These are phyloP conservation scores for Drosophila vallismaia DNA, from an alignment of 2,888 invertebrate species.

Conservation along the genomic window DNA sequence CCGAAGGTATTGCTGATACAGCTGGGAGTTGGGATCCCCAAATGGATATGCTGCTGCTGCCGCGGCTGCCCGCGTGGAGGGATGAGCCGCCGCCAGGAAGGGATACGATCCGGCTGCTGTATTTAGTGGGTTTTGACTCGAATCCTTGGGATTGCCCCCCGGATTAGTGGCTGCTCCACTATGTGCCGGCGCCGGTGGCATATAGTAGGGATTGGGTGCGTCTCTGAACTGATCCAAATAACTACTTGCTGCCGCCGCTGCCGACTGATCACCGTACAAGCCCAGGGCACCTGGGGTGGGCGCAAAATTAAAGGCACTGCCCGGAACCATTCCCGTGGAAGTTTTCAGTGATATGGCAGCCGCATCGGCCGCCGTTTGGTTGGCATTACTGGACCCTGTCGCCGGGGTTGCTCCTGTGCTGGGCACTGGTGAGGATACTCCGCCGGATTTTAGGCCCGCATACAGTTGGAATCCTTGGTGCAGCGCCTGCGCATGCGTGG, in stretches of 20 bases:
- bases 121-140: constrained; percentile 84
- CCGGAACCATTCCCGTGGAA: constrained; percentile 89
- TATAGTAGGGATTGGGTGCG: constrained; percentile 87
- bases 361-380: constrained; percentile 72
- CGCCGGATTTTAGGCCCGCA: constrained; percentile 85
- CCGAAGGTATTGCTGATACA: constrained; percentile 90
- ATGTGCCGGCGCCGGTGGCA: constrained; percentile 84
- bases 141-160: constrained; percentile 72
- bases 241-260: constrained; percentile 86
- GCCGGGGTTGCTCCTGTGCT: constrained; percentile 27
- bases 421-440: constrained; percentile 72
- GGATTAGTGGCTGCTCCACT: constrained; percentile 72
- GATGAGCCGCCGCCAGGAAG: constrained; percentile 86
- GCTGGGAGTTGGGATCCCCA: constrained; percentile 86
- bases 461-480: constrained; percentile 86
- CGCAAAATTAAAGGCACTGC: constrained; percentile 94
- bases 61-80: constrained; percentile 84
- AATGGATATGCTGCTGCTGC: constrained; percentile 87
- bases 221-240: constrained; percentile 89
- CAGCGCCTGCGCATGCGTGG: constrained; percentile 78
- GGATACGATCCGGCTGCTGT: constrained; percentile 85
- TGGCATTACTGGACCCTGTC: constrained; percentile 21
- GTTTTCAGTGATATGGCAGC: constrained; percentile 87
- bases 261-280: constrained; percentile 78
- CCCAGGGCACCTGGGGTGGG: constrained; percentile 87